Evolutionary conservation across 2,888 invertebrate genomes (phyloP), one percentile per base, ranked within the genome.

Genomic region (Hyposoter didymator): DNA sequence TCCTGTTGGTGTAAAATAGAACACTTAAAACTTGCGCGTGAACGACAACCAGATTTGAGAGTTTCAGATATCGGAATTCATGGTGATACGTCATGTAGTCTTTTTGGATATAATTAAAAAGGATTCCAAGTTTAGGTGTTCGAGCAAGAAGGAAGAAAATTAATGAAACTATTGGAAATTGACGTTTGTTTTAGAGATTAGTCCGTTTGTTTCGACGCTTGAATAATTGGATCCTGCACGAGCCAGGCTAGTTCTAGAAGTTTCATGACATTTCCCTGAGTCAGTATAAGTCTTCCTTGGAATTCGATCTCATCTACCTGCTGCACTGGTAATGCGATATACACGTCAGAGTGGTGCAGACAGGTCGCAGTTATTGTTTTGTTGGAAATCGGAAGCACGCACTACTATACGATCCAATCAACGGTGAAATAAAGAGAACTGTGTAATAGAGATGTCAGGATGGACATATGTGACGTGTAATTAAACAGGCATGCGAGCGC

Each of bases 391-490:
- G 45, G 52, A 12, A 70, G 22, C 67, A 43, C 52, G 74, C 64
- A 64, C 22, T 35, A 10, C 39, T 39, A 35, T 35, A 17, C 14
- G 43, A 64, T 32, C 12, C 59, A 17, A 22, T 59, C 35, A 47
- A 45, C 45, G n/a, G 22, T 59, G 43, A 49, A 62, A 28, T 14
- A 47, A 39, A 35, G 32, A 32, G 52, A 85, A 82, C 84, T 83
- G 83, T 84, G 85, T 88, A 89, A 91, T 90, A 87, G 90, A 90
- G 88, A 90, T 86, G 88, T 90, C 90, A 85, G 55, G 55, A 47
- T 66, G 64, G 47, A 59, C 72, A 87, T 90, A 90, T 91, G 91
- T 90, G 92, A 92, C 92, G 92, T 91, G 92, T 93, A 93, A 93
- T 93, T 94, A 93, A 93, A 93, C 90, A 90, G 89, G 89, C 89